Percentiles rank a stretch among this genome's conserved stretches.
phyloP scores from a whole-genome alignment of 2,113 vertebrate genomes.

The Lonchura striata region DNA sequence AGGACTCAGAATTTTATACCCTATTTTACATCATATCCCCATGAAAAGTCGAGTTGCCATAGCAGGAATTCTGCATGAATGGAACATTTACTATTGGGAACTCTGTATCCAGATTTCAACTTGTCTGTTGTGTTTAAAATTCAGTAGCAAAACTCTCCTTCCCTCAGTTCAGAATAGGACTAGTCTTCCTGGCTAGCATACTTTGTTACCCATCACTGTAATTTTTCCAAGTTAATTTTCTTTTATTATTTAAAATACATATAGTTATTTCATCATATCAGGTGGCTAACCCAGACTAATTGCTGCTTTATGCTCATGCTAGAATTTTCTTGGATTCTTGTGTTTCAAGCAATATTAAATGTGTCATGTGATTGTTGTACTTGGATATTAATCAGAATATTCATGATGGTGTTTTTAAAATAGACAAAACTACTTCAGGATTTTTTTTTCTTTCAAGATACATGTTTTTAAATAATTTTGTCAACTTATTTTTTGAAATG shows the following conservation, averaged over 20 bases:
- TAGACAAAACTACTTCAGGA: background rate
- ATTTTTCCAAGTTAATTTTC: constrained; percentile 8
- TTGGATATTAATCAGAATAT: constrained; percentile 5
- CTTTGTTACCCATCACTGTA: background rate
- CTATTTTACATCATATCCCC: background rate
- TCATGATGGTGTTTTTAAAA: background rate
- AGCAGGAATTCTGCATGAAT: background rate
- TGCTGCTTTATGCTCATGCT: background rate
- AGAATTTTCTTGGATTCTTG: constrained; percentile 20
- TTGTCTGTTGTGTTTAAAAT: background rate
- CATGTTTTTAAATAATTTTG: constrained; percentile 35
- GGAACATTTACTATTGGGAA: background rate
- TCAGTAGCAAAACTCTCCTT: background rate
- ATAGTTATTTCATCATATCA: constrained; percentile 1
- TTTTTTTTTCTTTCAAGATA: background rate
- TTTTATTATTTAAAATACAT: constrained; percentile 22
- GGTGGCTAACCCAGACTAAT: constrained; percentile 43
- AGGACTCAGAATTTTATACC: background rate
- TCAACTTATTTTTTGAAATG: background rate
- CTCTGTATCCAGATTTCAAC: background rate
- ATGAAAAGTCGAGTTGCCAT: background rate
- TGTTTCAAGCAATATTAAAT: background rate
- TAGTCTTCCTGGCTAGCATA: background rate
- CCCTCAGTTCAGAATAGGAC: background rate
- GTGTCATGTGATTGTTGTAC: background rate